phyloP scores from a whole-genome alignment of 2,797 vertebrate species.

The Loriculus beryllinus region DNA sequence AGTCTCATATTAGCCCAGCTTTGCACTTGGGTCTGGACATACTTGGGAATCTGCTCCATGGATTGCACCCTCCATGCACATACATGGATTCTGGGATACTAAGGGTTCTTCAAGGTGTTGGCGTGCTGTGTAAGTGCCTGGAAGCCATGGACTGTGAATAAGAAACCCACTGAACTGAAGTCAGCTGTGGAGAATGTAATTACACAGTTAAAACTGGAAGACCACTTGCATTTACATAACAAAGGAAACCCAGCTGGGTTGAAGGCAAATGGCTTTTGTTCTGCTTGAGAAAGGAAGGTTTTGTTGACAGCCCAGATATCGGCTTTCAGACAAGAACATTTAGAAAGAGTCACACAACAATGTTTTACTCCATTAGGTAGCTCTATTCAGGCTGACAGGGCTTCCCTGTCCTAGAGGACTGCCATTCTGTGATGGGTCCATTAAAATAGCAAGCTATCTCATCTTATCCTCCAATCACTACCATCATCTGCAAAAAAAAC shows the following conservation, averaged over 20 bases:
- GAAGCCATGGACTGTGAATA: background rate
- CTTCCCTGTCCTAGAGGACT: background rate
- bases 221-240: background rate
- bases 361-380: background rate
- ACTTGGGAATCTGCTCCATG: background rate
- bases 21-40: background rate
- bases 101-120: background rate
- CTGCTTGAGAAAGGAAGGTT: background rate
- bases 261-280: constrained; percentile 15
- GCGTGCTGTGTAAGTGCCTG: background rate
- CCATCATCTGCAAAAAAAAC: background rate
- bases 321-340: background rate
- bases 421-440: background rate
- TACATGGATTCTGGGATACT: rapidly evolving
- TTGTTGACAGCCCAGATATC: background rate
- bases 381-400: background rate
- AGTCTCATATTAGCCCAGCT: background rate
- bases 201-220: background rate
- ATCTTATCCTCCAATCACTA: background rate
- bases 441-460: background rate
- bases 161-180: background rate
- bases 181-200: background rate
- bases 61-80: background rate
- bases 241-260: background rate
- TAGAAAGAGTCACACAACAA: background rate